A percentile compares a stretch with the other conserved stretches of the same genome.
Conservation (phyloP, 2,797 vertebrate species). For the Lepilemur ruficaudatus region DNA sequence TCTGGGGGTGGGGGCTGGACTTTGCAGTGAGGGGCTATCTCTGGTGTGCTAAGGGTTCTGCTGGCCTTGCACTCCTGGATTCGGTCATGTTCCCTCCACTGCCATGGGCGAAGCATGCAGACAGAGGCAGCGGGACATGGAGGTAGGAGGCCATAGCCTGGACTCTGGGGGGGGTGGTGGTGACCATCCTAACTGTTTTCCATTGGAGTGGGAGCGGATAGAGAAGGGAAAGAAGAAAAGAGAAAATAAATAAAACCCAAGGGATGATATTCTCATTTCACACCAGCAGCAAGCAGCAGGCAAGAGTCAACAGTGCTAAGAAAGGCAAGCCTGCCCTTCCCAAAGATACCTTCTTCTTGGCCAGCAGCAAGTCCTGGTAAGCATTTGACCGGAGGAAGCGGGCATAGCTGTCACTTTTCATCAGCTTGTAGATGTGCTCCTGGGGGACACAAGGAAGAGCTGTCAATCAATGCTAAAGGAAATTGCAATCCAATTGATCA, state of each 20-base stretch:
- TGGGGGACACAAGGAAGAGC: slow-evolving; percentile 80
- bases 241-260: slow-evolving; percentile 70
- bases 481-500: background rate
- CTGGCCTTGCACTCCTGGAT: background rate
- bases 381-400: slow-evolving; percentile 95
- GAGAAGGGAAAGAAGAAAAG: slow-evolving; percentile 46
- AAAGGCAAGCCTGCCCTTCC: slow-evolving; percentile 84
- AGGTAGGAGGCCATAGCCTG: slow-evolving; percentile 3
- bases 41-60: background rate
- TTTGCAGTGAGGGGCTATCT: background rate
- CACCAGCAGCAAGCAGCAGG: slow-evolving; percentile 87
- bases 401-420: slow-evolving; percentile 99
- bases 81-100: background rate
- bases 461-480: slow-evolving; percentile 71
- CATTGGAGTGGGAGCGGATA: slow-evolving; percentile 45
- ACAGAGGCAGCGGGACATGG: background rate
- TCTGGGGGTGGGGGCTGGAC: background rate
- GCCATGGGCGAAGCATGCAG: background rate
- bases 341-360: slow-evolving; percentile 95
- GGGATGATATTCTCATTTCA: slow-evolving; percentile 79
- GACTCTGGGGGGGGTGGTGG: background rate
- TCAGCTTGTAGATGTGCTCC: slow-evolving; percentile 98
- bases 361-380: slow-evolving; percentile 96
- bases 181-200: slow-evolving; percentile 72
- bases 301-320: slow-evolving; percentile 82